Percentiles rank a stretch among this genome's conserved stretches.
These are phyloP conservation scores for Harpagus bidentatus DNA, from an alignment of 2,113 vertebrate genomes.

Conservation along the genomic window DNA sequence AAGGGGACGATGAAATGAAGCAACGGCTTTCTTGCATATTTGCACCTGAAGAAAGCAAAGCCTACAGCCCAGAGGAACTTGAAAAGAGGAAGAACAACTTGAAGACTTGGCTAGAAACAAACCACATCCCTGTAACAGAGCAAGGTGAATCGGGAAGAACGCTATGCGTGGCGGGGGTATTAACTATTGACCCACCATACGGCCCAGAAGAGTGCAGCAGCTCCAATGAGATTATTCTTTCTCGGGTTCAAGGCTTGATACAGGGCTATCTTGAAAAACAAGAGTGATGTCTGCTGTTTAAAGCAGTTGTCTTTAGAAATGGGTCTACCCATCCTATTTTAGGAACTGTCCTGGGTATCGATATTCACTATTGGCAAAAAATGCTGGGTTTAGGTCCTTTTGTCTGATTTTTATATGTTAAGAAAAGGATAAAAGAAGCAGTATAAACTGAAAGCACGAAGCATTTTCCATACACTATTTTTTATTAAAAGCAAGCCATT, in stretches of 20 bases:
- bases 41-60: not conserved
- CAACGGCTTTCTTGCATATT: slow-evolving; percentile 71
- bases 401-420: not conserved
- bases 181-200: slow-evolving; percentile 85
- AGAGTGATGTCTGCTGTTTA: not conserved
- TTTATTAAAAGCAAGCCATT: not conserved
- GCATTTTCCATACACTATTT: not conserved
- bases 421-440: not conserved
- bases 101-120: slow-evolving; percentile 84
- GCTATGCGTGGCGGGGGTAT: slow-evolving; percentile 81
- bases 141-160: slow-evolving; percentile 69
- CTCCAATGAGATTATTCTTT: slow-evolving; percentile 89
- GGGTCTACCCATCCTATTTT: accelerated
- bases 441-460: not conserved
- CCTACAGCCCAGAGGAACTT: slow-evolving; percentile 72
- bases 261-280: slow-evolving; percentile 61
- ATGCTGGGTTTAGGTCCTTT: not conserved
- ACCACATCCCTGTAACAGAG: slow-evolving; percentile 84
- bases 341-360: not conserved
- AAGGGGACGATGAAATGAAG: slow-evolving; percentile 56
- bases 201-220: slow-evolving; percentile 85
- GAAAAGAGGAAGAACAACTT: slow-evolving; percentile 64
- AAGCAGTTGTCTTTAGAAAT: accelerated
- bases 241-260: slow-evolving; percentile 85
- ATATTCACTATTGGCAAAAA: accelerated